These are phyloP conservation scores for Protophormia terraenovae DNA, from an alignment of 2,888 invertebrate genomes.

Conservation along the genomic window DNA sequence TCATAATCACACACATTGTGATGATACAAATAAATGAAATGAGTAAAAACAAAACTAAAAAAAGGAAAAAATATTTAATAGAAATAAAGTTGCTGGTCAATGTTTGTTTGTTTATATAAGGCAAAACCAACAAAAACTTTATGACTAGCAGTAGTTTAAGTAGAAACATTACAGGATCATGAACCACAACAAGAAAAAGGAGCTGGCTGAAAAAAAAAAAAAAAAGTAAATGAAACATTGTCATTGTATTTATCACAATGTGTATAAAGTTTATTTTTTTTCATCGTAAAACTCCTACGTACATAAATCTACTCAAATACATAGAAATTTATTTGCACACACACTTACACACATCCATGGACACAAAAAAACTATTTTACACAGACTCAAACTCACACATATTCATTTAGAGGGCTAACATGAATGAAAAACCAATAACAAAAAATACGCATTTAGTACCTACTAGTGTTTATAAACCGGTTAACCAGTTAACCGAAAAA, in stretches of 20 bases:
- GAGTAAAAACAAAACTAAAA: background rate
- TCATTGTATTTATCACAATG: constrained; percentile 5
- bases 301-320: too few species aligned
- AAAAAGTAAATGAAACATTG: background rate
- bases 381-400: too few species aligned
- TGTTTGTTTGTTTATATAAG: background rate
- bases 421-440: too few species aligned
- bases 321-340: background rate
- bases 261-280: constrained; percentile 6
- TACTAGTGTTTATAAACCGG: too few species aligned
- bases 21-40: background rate
- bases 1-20: background rate
- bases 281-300: background rate
- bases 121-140: background rate
- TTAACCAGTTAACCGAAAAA: too few species aligned
- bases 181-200: background rate
- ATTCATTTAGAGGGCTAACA: too few species aligned
- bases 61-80: background rate
- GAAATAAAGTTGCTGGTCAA: background rate
- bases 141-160: background rate
- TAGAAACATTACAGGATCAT: background rate
- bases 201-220: background rate
- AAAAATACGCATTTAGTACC: too few species aligned
- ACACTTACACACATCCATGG: background rate
- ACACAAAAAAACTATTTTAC: too few species aligned